phyloP scores from a whole-genome alignment of 2,797 vertebrate species.

The Cossypha polioptera region DNA sequence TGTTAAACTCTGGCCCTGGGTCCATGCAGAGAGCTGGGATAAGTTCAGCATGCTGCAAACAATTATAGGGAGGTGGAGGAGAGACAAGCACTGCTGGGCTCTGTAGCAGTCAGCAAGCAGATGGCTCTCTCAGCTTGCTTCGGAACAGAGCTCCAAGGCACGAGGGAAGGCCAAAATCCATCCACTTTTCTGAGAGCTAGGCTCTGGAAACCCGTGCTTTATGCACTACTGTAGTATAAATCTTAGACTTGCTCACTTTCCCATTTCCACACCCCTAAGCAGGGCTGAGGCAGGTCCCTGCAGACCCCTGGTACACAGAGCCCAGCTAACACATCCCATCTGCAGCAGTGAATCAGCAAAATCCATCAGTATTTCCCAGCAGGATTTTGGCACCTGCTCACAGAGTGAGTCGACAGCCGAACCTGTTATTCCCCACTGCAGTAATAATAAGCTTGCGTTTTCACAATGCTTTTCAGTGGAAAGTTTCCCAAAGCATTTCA shows the following conservation, averaged over 20 bases:
- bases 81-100: not conserved
- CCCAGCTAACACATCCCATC: not conserved
- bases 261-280: not conserved
- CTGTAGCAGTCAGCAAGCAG: constrained; percentile 48
- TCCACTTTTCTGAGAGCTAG: not conserved
- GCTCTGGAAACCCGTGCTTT: not conserved
- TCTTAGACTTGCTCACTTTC: not conserved
- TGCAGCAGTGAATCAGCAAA: constrained; percentile 52
- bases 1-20: not conserved
- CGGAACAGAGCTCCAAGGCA: not conserved
- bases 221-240: not conserved
- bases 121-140: constrained; percentile 53
- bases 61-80: constrained; percentile 20
- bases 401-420: constrained; percentile 9
- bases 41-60: not conserved
- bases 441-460: constrained; percentile 42
- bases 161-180: not conserved
- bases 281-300: not conserved
- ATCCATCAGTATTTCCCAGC: constrained; percentile 43
- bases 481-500: constrained; percentile 59
- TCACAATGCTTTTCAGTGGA: constrained; percentile 47
- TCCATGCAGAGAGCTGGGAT: not conserved
- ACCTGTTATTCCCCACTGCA: constrained; percentile 52
- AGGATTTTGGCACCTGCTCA: constrained; percentile 57
- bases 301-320: not conserved